Evolutionary conservation across 2,888 invertebrate species (phyloP).

Genomic region (Andrena dorsata): DNA sequence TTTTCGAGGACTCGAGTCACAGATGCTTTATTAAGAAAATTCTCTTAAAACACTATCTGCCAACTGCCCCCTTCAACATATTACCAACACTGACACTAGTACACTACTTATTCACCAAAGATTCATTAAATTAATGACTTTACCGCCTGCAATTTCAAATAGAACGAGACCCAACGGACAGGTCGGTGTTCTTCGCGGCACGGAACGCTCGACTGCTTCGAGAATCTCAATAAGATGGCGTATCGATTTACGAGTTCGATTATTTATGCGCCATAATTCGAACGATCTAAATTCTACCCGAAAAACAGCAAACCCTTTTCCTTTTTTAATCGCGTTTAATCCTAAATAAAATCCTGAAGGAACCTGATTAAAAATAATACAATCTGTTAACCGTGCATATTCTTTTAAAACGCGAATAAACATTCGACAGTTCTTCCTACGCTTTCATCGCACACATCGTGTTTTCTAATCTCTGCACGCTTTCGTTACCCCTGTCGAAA

Average conservation of each 20-base stretch:
- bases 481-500: background rate
- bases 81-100: background rate
- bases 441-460: background rate
- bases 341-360: background rate
- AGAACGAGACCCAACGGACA: background rate
- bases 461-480: background rate
- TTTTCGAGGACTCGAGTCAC: background rate
- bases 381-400: background rate
- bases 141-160: background rate
- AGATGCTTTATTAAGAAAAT: background rate
- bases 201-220: background rate
- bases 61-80: background rate
- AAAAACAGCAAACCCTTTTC: background rate
- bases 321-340: background rate
- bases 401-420: background rate
- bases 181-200: background rate
- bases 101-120: background rate
- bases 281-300: background rate
- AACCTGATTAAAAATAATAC: background rate
- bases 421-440: background rate
- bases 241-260: conserved; percentile 8
- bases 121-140: background rate
- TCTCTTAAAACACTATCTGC: background rate
- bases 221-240: background rate
- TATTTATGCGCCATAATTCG: background rate